Evolutionary conservation across 2,797 vertebrate species (phyloP).

Genomic region (Diceros bicornis): DNA sequence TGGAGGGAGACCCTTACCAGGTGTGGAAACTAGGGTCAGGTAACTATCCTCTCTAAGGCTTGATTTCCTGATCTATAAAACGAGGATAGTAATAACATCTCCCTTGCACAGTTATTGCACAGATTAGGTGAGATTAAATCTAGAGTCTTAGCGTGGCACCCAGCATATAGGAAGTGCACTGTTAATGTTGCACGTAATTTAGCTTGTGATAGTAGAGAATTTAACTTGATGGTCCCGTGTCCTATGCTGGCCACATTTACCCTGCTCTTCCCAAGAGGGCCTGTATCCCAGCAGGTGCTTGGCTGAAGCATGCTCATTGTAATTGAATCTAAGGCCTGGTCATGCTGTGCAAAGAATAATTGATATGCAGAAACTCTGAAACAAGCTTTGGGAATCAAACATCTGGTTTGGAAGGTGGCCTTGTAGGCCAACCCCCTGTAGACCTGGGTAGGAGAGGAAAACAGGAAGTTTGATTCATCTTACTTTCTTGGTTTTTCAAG

Average conservation of each 20-base stretch:
- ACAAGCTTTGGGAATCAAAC: slow-evolving; percentile 75
- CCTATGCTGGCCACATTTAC: slow-evolving; percentile 62
- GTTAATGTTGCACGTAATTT: not conserved
- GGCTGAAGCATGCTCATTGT: not conserved
- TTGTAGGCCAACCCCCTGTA: slow-evolving; percentile 80
- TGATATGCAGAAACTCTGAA: slow-evolving; percentile 73
- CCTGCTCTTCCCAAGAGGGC: slow-evolving; percentile 8
- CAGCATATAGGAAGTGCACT: not conserved
- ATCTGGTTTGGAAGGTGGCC: slow-evolving; percentile 83
- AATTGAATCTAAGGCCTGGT: slow-evolving; percentile 67
- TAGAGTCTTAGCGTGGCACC: not conserved
- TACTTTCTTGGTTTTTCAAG: slow-evolving; percentile 85
- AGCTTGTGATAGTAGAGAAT: not conserved
- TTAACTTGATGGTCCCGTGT: not conserved
- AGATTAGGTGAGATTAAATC: not conserved
- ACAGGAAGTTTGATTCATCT: slow-evolving; percentile 88
- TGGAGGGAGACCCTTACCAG: not conserved
- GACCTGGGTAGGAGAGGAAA: slow-evolving; percentile 84
- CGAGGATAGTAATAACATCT: not conserved
- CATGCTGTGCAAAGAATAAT: slow-evolving; percentile 68
- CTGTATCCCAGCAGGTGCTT: not conserved
- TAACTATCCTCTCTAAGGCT: not conserved
- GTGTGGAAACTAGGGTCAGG: not conserved
- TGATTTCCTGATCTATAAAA: not conserved
- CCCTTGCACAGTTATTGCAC: not conserved